A percentile compares a stretch with the other conserved stretches of the same genome.
These are phyloP conservation scores for Bombyx mori DNA, from an alignment of 1,140 invertebrate genomes.

Conservation along the genomic window DNA sequence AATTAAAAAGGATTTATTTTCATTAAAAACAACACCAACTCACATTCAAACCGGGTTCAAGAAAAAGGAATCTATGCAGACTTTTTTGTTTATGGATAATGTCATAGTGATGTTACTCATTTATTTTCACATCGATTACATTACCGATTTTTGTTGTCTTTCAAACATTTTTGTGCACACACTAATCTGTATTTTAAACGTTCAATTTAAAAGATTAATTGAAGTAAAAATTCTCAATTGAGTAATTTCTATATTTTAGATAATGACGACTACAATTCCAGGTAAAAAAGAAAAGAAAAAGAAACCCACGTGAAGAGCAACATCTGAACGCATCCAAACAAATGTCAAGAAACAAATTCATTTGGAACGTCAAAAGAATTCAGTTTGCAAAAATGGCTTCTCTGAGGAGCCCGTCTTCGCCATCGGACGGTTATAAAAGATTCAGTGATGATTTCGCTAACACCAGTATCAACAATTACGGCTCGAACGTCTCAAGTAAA, in stretches of 20 bases:
- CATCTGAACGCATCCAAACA: no score
- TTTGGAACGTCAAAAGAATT: constrained; percentile 20
- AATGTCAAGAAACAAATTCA: no score
- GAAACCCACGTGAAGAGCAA: no score
- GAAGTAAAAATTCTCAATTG: no score
- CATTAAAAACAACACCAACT: constrained; percentile 49
- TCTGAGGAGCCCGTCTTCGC: constrained; percentile 66
- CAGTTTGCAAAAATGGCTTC: constrained; percentile 66
- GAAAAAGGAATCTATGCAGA: constrained; percentile 54
- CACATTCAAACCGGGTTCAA: constrained; percentile 63
- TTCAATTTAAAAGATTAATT: no score
- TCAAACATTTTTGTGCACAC: no score
- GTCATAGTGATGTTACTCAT: constrained; percentile 8
- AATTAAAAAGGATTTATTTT: constrained; percentile 58
- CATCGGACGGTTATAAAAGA: constrained; percentile 72
- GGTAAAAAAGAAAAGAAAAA: no score
- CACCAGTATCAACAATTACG: constrained; percentile 71
- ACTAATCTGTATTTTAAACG: no score
- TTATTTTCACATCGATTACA: no score
- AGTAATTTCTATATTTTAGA: no score
- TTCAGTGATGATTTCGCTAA: constrained; percentile 72
- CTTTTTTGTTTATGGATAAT: constrained; percentile 21
- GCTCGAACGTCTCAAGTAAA: constrained; percentile 72
- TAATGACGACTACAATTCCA: no score
- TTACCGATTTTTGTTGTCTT: no score